phyloP scores from a whole-genome alignment of 2,888 invertebrate genomes.

The Fragum sueziense region DNA sequence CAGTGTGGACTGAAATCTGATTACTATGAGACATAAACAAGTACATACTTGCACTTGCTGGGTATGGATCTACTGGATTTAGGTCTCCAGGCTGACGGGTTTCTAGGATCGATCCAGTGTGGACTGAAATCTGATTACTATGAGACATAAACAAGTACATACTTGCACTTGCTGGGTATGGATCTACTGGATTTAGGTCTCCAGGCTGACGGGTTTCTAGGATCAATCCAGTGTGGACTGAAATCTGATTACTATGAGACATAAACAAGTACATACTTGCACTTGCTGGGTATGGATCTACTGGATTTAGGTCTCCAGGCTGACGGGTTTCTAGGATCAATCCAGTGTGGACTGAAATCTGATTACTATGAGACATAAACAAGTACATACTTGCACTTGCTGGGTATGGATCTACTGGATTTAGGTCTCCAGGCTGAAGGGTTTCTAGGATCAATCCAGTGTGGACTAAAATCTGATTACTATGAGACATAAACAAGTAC shows the following conservation, averaged over 20 bases:
- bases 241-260: no score
- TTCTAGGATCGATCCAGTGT: conserved; percentile 74
- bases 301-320: conserved; percentile 71
- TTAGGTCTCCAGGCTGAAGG: conserved; percentile 65
- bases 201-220: conserved; percentile 71
- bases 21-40: no score
- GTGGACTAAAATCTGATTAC: conserved; percentile 62
- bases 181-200: conserved; percentile 73
- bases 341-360: conserved; percentile 65
- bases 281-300: conserved; percentile 78
- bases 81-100: conserved; percentile 70
- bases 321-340: conserved; percentile 74
- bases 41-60: conserved; percentile 77
- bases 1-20: conserved; percentile 64
- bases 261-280: conserved; percentile 75
- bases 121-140: conserved; percentile 62
- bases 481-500: no score
- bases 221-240: conserved; percentile 71
- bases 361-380: no score
- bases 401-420: conserved; percentile 53
- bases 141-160: no score
- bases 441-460: conserved; percentile 75
- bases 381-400: conserved; percentile 68
- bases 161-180: conserved; percentile 79
- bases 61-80: conserved; percentile 76